Percentiles rank a stretch among this genome's conserved stretches.
Conservation (phyloP, 2,113 vertebrate genomes). For the Scomber japonicus region DNA sequence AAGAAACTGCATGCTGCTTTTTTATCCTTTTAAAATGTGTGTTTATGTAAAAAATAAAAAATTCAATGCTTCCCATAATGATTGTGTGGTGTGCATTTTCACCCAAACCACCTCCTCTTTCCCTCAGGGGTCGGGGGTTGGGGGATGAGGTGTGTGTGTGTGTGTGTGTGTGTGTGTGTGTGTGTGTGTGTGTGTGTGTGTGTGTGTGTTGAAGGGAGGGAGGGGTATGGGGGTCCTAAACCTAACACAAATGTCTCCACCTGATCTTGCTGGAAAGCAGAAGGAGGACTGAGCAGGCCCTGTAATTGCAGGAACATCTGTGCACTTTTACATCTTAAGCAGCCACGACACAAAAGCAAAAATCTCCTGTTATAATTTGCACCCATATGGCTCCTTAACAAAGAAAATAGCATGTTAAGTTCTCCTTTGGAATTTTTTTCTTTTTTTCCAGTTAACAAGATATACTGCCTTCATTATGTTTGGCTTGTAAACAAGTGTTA, state of each 20-base stretch:
- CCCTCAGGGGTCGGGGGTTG: constrained; percentile 29
- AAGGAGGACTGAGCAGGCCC: constrained; percentile 52
- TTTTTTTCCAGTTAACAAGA: constrained; percentile 25
- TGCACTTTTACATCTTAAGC: constrained; percentile 81
- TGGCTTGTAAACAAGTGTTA: constrained; percentile 54
- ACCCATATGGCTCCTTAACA: constrained; percentile 67
- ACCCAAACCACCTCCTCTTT: neutral
- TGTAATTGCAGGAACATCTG: constrained; percentile 86
- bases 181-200: constrained; percentile 50
- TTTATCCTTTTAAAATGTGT: constrained; percentile 48
- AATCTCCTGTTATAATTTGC: constrained; percentile 64
- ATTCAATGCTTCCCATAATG: constrained; percentile 46
- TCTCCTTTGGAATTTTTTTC: constrained; percentile 34
- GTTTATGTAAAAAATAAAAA: constrained; percentile 66
- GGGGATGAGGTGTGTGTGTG: constrained; percentile 50
- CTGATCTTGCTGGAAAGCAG: constrained; percentile 78
- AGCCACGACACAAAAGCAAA: constrained; percentile 65
- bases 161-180: constrained; percentile 35
- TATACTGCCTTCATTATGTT: constrained; percentile 47
- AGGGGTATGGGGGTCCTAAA: constrained; percentile 26
- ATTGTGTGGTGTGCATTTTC: constrained; percentile 50
- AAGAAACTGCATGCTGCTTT: constrained; percentile 57
- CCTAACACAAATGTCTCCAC: constrained; percentile 80
- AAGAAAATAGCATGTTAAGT: constrained; percentile 53
- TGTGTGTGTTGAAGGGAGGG: constrained; percentile 34